These are phyloP conservation scores for Paracyclopina nana DNA, from an alignment of 1,140 invertebrate species.

Conservation along the genomic window DNA sequence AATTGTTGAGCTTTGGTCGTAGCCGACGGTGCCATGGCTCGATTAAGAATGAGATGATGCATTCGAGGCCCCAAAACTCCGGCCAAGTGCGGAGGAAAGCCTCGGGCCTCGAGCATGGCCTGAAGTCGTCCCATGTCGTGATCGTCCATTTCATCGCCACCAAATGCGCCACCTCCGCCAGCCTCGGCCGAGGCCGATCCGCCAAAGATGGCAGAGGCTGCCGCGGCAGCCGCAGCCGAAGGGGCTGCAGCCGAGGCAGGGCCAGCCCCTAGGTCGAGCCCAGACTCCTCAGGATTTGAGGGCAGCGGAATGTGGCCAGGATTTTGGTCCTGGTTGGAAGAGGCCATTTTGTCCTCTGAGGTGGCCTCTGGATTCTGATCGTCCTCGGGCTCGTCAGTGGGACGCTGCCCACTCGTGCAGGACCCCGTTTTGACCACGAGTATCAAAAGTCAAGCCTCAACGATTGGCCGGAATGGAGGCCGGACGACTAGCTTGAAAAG, in stretches of 20 bases:
- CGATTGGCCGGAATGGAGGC: too few species aligned
- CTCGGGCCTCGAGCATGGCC: conserved; percentile 75
- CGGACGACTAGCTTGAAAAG: too few species aligned
- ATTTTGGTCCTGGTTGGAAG: too few species aligned
- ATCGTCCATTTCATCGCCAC: conserved; percentile 42
- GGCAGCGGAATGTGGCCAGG: too few species aligned
- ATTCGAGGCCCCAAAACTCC: conserved; percentile 83
- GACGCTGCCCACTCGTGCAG: conserved; percentile 6
- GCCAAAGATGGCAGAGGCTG: conserved; percentile 17
- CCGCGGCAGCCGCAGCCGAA: conserved; percentile 8
- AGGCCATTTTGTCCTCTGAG: too few species aligned
- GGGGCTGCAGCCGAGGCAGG: neutral
- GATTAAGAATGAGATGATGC: conserved; percentile 80
- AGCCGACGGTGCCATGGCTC: conserved; percentile 22
- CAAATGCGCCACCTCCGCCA: conserved; percentile 16
- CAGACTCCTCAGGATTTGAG: neutral
- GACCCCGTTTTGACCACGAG: conserved; percentile 14
- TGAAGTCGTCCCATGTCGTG: conserved; percentile 69
- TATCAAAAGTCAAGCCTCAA: too few species aligned
- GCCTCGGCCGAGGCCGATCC: too few species aligned
- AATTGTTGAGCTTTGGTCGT: conserved; percentile 83
- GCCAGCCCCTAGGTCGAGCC: conserved; percentile 10
- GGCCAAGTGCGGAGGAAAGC: conserved; percentile 82
- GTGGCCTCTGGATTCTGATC: too few species aligned
- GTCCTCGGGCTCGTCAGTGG: too few species aligned